Conservation (phyloP, 2,113 vertebrate species). For the Pollimyrus isidori region DNA sequence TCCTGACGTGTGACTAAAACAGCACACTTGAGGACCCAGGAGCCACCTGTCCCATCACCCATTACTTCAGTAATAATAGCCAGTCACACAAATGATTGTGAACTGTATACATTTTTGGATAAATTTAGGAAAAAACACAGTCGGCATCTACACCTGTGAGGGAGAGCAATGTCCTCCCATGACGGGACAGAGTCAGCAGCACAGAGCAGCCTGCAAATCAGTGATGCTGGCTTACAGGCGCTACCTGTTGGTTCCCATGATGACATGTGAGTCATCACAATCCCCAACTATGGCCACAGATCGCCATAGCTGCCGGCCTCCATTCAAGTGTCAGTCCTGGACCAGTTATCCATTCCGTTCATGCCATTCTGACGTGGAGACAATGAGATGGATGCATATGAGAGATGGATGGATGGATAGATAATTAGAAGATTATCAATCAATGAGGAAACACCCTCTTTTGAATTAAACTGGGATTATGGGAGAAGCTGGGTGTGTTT, state of each 20-base stretch:
- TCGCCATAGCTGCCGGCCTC: too few relatives aligned
- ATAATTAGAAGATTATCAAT: neutral
- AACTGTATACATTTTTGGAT: neutral
- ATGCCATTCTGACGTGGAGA: neutral
- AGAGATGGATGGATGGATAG: neutral
- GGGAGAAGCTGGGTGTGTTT: neutral
- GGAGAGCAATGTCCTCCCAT: too few relatives aligned
- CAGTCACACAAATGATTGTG: neutral
- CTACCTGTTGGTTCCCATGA: neutral
- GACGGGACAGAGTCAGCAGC: neutral
- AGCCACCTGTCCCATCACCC: neutral
- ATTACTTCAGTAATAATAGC: slow-evolving; percentile 4
- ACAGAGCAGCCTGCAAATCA: neutral
- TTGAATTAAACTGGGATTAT: neutral
- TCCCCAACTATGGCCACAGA: neutral
- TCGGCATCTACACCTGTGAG: neutral
- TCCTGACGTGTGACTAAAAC: neutral
- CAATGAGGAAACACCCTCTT: neutral
- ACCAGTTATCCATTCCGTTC: neutral
- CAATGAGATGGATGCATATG: neutral
- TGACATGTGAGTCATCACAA: neutral
- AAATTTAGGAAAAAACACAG: neutral
- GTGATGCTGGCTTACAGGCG: neutral
- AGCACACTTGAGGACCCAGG: neutral
- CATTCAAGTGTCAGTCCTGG: neutral